Percentiles rank a stretch among this genome's conserved stretches.
These are phyloP conservation scores for Zaprionus lineosus DNA, from an alignment of 2,888 invertebrate species.

Conservation along the genomic window DNA sequence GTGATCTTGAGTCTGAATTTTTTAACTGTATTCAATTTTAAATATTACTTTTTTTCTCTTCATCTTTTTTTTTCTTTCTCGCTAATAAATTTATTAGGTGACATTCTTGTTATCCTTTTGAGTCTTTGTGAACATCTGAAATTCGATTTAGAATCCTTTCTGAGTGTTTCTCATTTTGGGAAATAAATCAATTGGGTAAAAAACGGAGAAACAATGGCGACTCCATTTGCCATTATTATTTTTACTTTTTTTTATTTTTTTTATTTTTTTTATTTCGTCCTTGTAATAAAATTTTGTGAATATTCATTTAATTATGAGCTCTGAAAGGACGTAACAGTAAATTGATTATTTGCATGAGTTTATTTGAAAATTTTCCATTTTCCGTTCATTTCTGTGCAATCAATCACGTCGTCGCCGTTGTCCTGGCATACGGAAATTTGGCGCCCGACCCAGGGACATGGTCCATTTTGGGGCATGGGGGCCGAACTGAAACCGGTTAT, in stretches of 20 bases:
- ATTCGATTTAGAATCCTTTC: slow-evolving; percentile 15
- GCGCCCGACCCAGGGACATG: slow-evolving; percentile 3
- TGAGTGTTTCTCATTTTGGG: too few relatives aligned
- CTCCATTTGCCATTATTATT: slow-evolving; percentile 34
- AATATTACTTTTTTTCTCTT: not conserved
- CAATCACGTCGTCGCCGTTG: slow-evolving; percentile 46
- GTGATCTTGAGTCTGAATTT: slow-evolving; percentile 4
- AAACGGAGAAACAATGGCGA: slow-evolving; percentile 55
- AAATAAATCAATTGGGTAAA: slow-evolving; percentile 16
- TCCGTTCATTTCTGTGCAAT: slow-evolving; percentile 26
- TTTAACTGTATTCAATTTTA: too few relatives aligned
- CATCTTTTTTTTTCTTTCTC: not conserved
- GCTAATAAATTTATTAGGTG: too few relatives aligned
- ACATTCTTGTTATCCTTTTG: too few relatives aligned
- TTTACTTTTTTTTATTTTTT: not conserved
- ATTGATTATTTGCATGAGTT: slow-evolving; percentile 49
- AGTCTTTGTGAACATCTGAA: too few relatives aligned
- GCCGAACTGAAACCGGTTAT: slow-evolving; percentile 33
- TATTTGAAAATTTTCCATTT: not conserved
- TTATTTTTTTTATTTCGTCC: not conserved
- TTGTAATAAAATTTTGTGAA: slow-evolving; percentile 16
- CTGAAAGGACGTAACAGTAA: slow-evolving; percentile 34
- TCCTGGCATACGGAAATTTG: not conserved
- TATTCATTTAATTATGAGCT: slow-evolving; percentile 62
- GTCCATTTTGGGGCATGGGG: slow-evolving; percentile 2